Base-by-base conservation (phyloP, 2,113 vertebrate genomes). In the Epinephelus moara region DNA sequence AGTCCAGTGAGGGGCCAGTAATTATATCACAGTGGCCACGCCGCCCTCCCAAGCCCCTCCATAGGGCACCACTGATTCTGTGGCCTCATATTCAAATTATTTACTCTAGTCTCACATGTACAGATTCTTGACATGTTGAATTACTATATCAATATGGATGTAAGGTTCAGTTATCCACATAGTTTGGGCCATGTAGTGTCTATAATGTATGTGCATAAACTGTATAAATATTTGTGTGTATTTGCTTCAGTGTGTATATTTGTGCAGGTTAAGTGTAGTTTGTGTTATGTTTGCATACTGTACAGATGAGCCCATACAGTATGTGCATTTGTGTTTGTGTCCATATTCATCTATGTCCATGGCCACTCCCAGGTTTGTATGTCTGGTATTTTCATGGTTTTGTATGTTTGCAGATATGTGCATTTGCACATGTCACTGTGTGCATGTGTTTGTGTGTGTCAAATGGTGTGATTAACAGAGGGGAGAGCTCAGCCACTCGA, bases 401-500 rank as follows among this genome's bases (percentile, higher is more conserved):
- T 25, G 42, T 42, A n/a, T 17, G 40, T 45, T 66, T 66, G 47
- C 47, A 30, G 18, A 37, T 53, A 14, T 61, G 11, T 18, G 18
- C 12, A 55, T 63, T 15, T 45, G 9, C 11, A 8, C 59, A 15
- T 30, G 6, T 50, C 30, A 30, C 12, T 61, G n/a, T 71, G 18
- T 70, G 56, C 64, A 4, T 45, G 40, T 60, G 47, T 57, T 12
- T 69, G 50, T 76, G 62, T 62, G 75, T 74, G 66, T 19, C 52
- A 42, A 64, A 60, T 4, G 13, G 18, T 63, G 33, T 60, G 13
- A 60, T 25, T 37, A 18, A 59, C 53, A 40, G 25, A 67, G 62
- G 61, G 11, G 37, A 64, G 60, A 56, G 59, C 52, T 76, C 66
- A 77, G 56, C 59, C 56, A 56, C 30, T 59, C 1, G 14, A 72